Conservation (phyloP, 2,797 vertebrate genomes). For the Microctenopoma stevenorrisi region DNA sequence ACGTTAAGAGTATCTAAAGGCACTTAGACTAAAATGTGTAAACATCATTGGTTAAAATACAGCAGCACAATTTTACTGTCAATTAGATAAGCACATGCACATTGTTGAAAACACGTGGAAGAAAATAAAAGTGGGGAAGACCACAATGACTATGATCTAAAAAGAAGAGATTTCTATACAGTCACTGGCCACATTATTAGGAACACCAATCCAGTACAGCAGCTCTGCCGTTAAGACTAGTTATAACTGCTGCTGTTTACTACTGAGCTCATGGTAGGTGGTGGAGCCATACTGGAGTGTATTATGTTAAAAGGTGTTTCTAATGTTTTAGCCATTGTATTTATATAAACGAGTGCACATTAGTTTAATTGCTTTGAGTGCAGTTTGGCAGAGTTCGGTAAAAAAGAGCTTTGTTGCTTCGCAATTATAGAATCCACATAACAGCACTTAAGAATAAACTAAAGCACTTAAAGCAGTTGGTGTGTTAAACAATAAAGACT, state of each 20-base stretch:
- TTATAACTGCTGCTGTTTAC: no score
- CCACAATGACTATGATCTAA: not conserved
- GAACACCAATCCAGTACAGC: no score
- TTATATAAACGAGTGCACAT: no score
- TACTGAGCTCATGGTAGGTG: no score
- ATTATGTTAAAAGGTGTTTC: no score
- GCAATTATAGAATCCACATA: constrained; percentile 1
- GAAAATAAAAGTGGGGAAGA: not conserved
- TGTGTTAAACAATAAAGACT: not conserved
- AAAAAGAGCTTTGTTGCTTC: constrained; percentile 7
- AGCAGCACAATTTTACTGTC: constrained; percentile 57
- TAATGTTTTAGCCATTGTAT: no score
- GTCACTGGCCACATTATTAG: no score
- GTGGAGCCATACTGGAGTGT: no score
- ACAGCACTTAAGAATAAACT: constrained; percentile 45
- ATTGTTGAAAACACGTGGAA: constrained; percentile 8
- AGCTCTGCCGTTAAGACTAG: no score
- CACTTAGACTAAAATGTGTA: constrained; percentile 19
- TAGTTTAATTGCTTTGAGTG: not conserved
- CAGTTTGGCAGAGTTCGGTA: not conserved
- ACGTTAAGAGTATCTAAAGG: constrained; percentile 25
- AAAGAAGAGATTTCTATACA: not conserved
- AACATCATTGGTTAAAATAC: constrained; percentile 6
- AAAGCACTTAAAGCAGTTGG: constrained; percentile 3
- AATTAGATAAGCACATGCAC: constrained; percentile 44